Percentiles rank a stretch among this genome's conserved stretches.
phyloP scores from a whole-genome alignment of 2,888 invertebrate species.

The Andrena haemorrhoa region DNA sequence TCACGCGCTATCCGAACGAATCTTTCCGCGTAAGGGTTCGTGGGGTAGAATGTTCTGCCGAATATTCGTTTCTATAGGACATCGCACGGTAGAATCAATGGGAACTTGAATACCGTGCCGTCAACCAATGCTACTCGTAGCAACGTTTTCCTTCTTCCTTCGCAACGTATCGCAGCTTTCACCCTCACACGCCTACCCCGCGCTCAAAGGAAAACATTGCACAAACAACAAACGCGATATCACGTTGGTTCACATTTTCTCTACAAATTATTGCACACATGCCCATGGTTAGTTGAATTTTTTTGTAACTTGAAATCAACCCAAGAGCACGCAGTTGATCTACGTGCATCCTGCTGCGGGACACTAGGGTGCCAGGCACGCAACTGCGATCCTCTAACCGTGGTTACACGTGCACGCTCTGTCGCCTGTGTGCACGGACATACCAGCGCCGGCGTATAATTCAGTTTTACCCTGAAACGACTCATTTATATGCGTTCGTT shows the following conservation, averaged over 20 bases:
- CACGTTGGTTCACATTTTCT: too few relatives aligned
- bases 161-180: too few relatives aligned
- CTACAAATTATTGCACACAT: too few relatives aligned
- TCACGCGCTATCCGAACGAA: conserved; percentile 70
- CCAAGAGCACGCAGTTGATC: not conserved
- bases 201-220: too few relatives aligned
- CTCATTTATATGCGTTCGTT: conserved; percentile 84
- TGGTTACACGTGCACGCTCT: conserved; percentile 39
- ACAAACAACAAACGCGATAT: too few relatives aligned
- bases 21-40: conserved; percentile 64
- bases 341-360: not conserved
- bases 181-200: too few relatives aligned
- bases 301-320: not conserved
- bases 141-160: too few relatives aligned
- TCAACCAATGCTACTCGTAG: too few relatives aligned
- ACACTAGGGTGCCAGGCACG: conserved; percentile 32
- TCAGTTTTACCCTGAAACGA: conserved; percentile 83
- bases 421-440: conserved; percentile 50
- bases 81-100: too few relatives aligned
- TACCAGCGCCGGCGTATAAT: conserved; percentile 78
- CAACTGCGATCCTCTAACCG: conserved; percentile 51
- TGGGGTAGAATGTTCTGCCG: conserved; percentile 49
- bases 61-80: conserved; percentile 59
- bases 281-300: not conserved
- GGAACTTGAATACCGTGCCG: too few relatives aligned